Percentiles rank a stretch among this genome's conserved stretches.
Conservation (phyloP, 2,797 vertebrate genomes). For the Malacoraja senta region DNA sequence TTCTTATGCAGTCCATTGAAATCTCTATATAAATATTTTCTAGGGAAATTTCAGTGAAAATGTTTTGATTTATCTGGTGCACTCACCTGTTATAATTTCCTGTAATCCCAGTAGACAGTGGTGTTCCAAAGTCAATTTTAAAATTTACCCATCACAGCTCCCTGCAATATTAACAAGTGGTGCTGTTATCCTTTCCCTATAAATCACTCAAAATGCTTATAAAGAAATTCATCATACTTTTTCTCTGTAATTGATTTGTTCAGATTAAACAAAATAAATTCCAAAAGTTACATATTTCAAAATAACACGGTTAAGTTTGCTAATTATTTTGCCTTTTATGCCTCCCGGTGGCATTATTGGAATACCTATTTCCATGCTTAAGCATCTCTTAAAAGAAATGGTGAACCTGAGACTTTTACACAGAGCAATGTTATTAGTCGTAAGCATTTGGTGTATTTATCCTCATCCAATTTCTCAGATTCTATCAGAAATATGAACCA, state of each 20-base stretch:
- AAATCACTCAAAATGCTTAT: constrained; percentile 8
- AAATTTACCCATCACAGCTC: constrained; percentile 4
- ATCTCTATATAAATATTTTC: neutral
- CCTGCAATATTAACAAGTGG: neutral
- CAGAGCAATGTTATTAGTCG: neutral
- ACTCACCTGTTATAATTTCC: neutral
- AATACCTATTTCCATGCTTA: neutral
- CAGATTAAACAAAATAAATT: neutral
- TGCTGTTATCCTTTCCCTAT: neutral
- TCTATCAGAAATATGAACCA: neutral
- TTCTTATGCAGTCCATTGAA: neutral
- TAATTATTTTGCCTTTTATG: neutral
- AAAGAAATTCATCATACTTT: neutral
- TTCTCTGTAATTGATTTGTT: neutral
- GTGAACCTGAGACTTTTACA: neutral
- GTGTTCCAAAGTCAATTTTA: constrained; percentile 13
- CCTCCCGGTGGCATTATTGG: no score
- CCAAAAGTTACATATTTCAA: neutral
- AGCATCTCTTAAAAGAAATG: neutral
- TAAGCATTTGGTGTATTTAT: neutral
- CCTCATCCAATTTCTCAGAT: neutral
- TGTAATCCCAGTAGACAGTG: constrained; percentile 14
- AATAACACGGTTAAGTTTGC: neutral
- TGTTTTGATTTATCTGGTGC: constrained; percentile 15
- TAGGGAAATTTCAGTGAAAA: neutral